Conservation (phyloP, 2,113 vertebrate genomes). For the Bos javanicus region DNA sequence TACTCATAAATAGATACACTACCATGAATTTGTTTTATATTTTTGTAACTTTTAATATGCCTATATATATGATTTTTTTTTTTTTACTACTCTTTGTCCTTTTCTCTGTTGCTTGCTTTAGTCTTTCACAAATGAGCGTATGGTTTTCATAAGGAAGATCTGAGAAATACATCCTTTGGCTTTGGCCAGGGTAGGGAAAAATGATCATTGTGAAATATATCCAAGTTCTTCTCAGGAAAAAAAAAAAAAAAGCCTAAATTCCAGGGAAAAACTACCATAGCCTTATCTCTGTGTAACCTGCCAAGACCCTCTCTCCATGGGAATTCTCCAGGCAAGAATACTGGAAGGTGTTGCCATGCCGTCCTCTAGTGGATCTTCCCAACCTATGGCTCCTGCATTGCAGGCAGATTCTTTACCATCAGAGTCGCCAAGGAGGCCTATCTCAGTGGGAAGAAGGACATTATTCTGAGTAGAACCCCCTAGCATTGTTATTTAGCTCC, state of each 20-base stretch:
- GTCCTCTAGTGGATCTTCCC: too few relatives aligned
- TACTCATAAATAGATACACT: background rate
- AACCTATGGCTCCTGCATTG: too few relatives aligned
- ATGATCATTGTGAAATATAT: background rate
- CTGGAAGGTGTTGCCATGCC: too few relatives aligned
- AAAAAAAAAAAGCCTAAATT: background rate
- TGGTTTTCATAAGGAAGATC: background rate
- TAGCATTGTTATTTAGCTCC: background rate
- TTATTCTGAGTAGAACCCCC: background rate
- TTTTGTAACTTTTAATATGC: background rate
- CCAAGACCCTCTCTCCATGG: too few relatives aligned
- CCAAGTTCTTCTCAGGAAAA: background rate
- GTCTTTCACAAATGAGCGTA: background rate
- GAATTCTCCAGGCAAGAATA: too few relatives aligned
- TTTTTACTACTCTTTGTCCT: background rate
- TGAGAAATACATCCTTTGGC: background rate
- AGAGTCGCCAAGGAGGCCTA: too few relatives aligned
- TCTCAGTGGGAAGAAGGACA: background rate
- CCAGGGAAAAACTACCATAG: background rate
- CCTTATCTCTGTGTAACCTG: background rate
- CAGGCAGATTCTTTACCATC: too few relatives aligned
- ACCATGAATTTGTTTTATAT: background rate
- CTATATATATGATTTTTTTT: background rate
- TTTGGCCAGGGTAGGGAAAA: background rate
- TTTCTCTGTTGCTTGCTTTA: background rate